Conservation (phyloP, 1,140 invertebrate species). For the Ditylenchus dipsaci region DNA sequence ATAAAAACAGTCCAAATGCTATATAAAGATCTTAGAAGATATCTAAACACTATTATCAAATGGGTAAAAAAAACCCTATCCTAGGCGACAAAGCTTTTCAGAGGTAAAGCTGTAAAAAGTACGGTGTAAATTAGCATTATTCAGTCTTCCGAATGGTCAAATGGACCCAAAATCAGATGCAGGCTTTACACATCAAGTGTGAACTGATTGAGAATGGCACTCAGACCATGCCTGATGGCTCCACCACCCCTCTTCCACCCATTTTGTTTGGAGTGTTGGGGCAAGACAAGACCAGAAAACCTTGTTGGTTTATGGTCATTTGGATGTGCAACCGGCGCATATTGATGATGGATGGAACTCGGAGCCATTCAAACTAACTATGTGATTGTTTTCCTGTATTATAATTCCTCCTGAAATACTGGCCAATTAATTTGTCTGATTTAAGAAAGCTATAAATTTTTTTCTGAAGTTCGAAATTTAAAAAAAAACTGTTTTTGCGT, state of each 20-base stretch:
- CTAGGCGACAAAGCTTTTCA: no score
- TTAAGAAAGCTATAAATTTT: no score
- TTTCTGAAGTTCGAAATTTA: no score
- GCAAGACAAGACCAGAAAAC: constrained; percentile 74
- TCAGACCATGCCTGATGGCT: constrained; percentile 70
- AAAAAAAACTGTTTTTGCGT: no score
- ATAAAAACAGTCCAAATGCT: no score
- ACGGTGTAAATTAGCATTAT: no score
- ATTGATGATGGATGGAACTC: constrained; percentile 65
- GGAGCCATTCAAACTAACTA: constrained; percentile 72
- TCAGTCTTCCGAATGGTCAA: constrained; percentile 71
- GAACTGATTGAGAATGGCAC: constrained; percentile 76
- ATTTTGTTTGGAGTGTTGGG: constrained; percentile 79
- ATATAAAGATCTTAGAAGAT: no score
- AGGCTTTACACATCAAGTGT: constrained; percentile 71
- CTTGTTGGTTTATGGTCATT: constrained; percentile 88
- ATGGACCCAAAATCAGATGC: constrained; percentile 72
- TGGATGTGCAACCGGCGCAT: constrained; percentile 90
- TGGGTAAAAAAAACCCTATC: no score
- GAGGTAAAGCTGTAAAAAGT: no score
- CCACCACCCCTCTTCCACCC: constrained; percentile 74
- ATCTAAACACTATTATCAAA: no score
- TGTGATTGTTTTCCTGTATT: not conserved
- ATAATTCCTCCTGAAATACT: not conserved
- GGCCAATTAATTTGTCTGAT: no score